Evolutionary conservation across 2,113 vertebrate genomes (phyloP).

Genomic region (pig (Sus scrofa)): T2T-Sscrofa CM000820.6:136134001-136134500

Average conservation of each 20-base stretch:
- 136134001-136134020: conserved; percentile 15
- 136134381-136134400: neutral
- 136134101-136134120: conserved; percentile 6
- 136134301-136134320: neutral
- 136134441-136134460: neutral
- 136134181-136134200: neutral
- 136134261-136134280: neutral
- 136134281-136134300: neutral
- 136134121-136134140: neutral
- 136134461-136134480: neutral
- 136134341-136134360: neutral
- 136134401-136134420: neutral
- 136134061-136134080: conserved; percentile 25
- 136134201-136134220: neutral
- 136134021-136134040: conserved; percentile 42
- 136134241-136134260: neutral
- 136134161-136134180: neutral
- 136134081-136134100: neutral
- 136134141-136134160: neutral
- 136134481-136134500: neutral
- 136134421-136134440: neutral
- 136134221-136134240: neutral
- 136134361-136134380: neutral
- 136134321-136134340: neutral
- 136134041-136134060: conserved; percentile 52